phyloP scores from a whole-genome alignment of 1,140 invertebrate genomes.

The Colletes gigas region DNA sequence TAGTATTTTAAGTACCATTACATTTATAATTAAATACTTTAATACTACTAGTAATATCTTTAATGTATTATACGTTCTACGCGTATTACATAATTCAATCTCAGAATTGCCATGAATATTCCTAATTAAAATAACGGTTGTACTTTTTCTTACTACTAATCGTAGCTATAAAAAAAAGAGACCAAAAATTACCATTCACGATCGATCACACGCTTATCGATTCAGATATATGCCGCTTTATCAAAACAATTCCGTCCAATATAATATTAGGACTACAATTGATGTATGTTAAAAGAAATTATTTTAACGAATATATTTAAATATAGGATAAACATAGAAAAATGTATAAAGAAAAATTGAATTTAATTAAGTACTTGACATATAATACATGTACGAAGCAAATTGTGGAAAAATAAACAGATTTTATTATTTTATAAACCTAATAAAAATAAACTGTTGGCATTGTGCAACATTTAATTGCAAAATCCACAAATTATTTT shows the following conservation, averaged over 20 bases:
- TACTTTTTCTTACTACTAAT: constrained; percentile 11
- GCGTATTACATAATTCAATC: constrained; percentile 24
- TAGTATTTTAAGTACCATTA: constrained; percentile 4
- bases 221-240: constrained; percentile 25
- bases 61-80: neutral
- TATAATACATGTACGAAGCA: neutral
- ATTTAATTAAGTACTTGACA: neutral
- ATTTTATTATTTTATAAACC: too few relatives aligned
- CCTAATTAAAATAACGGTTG: neutral
- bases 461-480: too few relatives aligned
- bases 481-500: too few relatives aligned
- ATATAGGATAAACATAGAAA: neutral
- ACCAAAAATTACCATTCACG: constrained; percentile 11
- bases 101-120: constrained; percentile 48
- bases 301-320: neutral
- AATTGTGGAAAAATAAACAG: neutral
- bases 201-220: neutral
- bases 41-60: neutral
- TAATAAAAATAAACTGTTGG: too few relatives aligned
- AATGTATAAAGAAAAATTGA: neutral
- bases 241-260: constrained; percentile 48
- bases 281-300: neutral
- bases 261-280: neutral
- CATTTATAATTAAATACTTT: constrained; percentile 6
- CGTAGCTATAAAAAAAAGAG: neutral